Percentiles rank a stretch among this genome's conserved stretches.
Conservation (phyloP, 2,797 vertebrate species). For the Pagetopsis macropterus region DNA sequence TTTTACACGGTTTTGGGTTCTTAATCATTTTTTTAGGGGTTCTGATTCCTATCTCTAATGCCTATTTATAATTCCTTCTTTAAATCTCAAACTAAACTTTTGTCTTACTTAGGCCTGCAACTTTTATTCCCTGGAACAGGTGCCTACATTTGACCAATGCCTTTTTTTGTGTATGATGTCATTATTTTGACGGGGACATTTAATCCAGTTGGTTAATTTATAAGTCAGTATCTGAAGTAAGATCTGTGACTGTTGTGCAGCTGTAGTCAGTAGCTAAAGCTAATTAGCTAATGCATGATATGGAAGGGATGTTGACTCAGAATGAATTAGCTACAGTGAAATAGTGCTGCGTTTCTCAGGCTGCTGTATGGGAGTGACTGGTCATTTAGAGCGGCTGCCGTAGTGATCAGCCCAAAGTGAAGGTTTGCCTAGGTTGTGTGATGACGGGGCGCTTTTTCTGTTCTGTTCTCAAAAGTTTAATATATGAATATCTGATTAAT, state of each 20-base stretch:
- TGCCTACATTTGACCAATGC: conserved; percentile 64
- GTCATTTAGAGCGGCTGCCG: conserved; percentile 11
- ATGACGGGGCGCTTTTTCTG: conserved; percentile 31
- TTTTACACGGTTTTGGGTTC: conserved; percentile 23
- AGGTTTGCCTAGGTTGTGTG: conserved; percentile 14
- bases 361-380: conserved; percentile 33
- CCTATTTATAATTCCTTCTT: conserved; percentile 52
- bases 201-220: conserved; percentile 45
- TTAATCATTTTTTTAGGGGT: conserved; percentile 24
- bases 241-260: conserved; percentile 41
- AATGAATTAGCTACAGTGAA: conserved; percentile 54
- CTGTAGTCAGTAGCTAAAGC: conserved; percentile 60
- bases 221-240: conserved; percentile 38
- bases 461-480: conserved; percentile 61
- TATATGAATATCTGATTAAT: conserved; percentile 64
- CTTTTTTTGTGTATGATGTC: conserved; percentile 45
- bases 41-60: conserved; percentile 42
- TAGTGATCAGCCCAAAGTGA: conserved; percentile 26
- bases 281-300: conserved; percentile 66
- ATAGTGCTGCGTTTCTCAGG: conserved; percentile 46
- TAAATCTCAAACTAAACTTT: conserved; percentile 32
- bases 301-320: conserved; percentile 55
- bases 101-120: conserved; percentile 34
- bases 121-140: conserved; percentile 28
- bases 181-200: conserved; percentile 33